Percentiles rank a stretch among this genome's conserved stretches.
Evolutionary conservation across 2,888 invertebrate genomes (phyloP).

Genomic region (Trichopoda pennipes): DNA sequence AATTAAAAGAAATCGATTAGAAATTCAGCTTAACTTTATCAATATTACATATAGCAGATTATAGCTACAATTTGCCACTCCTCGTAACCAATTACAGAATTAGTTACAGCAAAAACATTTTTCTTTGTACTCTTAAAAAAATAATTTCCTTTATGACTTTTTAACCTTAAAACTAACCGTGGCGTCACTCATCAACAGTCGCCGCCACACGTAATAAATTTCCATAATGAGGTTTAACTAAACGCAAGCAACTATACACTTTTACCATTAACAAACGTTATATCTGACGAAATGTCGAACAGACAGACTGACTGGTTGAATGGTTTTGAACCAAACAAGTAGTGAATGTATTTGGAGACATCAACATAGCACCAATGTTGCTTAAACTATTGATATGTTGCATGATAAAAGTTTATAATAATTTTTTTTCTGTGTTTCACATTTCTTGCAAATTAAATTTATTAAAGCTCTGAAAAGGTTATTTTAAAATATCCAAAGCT

Average conservation of each 20-base stretch:
- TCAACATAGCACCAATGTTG: background rate
- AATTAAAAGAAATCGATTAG: no score
- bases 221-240: constrained; percentile 69
- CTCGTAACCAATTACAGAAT: constrained; percentile 12
- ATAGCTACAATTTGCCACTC: background rate
- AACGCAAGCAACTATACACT: constrained; percentile 67
- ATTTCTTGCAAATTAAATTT: no score
- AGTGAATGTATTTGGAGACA: constrained; percentile 25
- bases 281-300: background rate
- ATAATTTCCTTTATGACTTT: constrained; percentile 53
- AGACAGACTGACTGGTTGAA: background rate
- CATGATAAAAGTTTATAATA: no score
- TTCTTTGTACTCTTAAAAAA: constrained; percentile 10
- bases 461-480: no score
- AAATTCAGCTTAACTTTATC: no score
- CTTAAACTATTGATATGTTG: no score
- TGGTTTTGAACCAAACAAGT: constrained; percentile 10
- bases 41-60: background rate
- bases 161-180: constrained; percentile 66
- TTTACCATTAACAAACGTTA: constrained; percentile 20
- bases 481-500: no score
- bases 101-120: background rate
- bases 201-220: constrained; percentile 71
- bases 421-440: no score
- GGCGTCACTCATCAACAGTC: constrained; percentile 67